Base-by-base conservation (phyloP, 2,888 invertebrate genomes). In the Philopedon plagiatum region DNA sequence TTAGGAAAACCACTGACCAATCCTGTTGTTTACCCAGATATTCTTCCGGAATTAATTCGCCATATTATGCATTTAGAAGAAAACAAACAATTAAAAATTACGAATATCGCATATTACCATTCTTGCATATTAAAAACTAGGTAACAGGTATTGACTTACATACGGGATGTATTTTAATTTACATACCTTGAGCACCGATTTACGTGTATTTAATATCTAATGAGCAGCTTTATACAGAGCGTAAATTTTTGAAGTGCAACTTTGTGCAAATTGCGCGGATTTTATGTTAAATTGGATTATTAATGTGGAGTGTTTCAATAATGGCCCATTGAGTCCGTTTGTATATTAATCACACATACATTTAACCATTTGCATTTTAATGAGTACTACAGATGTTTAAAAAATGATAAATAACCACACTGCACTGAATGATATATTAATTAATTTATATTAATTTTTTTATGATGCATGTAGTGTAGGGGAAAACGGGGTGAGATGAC, bases 51-150 rank as follows among this genome's bases (percentile, higher is more conserved):
- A 26, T 7, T 26, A 23, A 49, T 49, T 49, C 19, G 5, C 49
- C 26, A 46, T n/a, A n/a, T n/a, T n/a, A n/a, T n/a, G n/a, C n/a
- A n/a, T 9, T 13, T 19, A 26, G 2, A 49, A n/a, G 11, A 26
- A 49, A 26, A 49, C n/a, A n/a, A 34, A 26, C 18, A 69, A 69
- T 69, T 69, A 62, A 62, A 63, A 69, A 26, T 69, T 62, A 44
- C 62, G 46, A 63, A 46, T 49, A 39, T 64, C 15, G 56, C 58
- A 37, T 49, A 70, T 70, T 70, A 63, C 39, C 41, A 58, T 32
- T 57, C 51, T 41, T 64, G 71, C 64, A 71, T 71, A 62, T 62
- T 62, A 71, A 71, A 71, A 71, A 56, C 61, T 71, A 62, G 71
- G 71, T 61, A 66, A 62, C 54, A 46, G 21, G 44, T 61, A 71